Conservation (phyloP, 2,113 vertebrate species). For the Lanius collurio region DNA sequence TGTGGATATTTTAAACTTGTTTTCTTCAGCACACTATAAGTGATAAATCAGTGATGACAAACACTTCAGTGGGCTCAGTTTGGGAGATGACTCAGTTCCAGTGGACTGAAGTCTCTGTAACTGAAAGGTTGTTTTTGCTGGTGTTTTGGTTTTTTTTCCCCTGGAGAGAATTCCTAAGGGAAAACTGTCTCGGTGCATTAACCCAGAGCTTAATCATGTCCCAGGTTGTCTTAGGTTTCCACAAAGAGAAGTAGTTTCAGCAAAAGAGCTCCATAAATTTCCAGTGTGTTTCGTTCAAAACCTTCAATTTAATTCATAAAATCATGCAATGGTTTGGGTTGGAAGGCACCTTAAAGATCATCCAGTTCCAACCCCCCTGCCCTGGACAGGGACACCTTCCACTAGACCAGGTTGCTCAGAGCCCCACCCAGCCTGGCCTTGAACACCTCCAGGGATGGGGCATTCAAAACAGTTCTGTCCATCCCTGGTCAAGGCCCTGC, state of each 20-base stretch:
- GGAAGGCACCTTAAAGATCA: neutral
- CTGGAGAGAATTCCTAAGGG: neutral
- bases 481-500: neutral
- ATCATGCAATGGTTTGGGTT: neutral
- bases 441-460: neutral
- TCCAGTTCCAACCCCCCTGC: neutral
- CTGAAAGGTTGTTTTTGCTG: neutral
- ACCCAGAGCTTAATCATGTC: neutral
- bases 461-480: neutral
- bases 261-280: neutral
- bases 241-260: neutral
- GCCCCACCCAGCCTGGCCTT: fast-evolving
- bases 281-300: neutral
- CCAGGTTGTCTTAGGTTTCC: neutral
- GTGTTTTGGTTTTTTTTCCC: neutral
- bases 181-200: neutral
- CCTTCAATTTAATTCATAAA: neutral
- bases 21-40: neutral
- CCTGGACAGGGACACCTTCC: neutral
- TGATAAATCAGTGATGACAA: neutral
- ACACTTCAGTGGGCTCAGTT: neutral
- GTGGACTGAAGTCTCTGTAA: neutral
- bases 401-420: neutral
- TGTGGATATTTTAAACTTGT: neutral
- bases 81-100: neutral